phyloP scores from a whole-genome alignment of 2,888 invertebrate genomes.

The Drosophila heteroneura region DNA sequence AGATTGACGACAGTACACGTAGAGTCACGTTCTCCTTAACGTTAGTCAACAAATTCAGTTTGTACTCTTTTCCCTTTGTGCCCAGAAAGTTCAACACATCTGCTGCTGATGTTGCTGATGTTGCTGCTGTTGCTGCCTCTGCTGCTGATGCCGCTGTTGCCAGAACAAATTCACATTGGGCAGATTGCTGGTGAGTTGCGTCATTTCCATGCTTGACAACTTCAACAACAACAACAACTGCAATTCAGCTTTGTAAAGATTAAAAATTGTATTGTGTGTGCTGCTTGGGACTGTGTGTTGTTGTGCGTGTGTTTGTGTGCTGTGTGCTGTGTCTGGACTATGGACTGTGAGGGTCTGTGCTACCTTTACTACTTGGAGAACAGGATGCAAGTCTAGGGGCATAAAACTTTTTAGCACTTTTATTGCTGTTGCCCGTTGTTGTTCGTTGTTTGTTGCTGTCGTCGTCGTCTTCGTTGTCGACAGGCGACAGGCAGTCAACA shows the following conservation, averaged over 20 bases:
- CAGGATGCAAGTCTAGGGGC: slow-evolving; percentile 77
- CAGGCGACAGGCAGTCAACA: slow-evolving; percentile 60
- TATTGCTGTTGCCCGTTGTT: slow-evolving; percentile 54
- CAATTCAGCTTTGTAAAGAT: slow-evolving; percentile 67
- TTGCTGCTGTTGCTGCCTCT: not conserved
- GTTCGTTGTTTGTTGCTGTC: slow-evolving; percentile 37
- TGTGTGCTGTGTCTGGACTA: slow-evolving; percentile 1
- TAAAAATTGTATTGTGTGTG: slow-evolving; percentile 59
- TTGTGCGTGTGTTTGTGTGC: not conserved
- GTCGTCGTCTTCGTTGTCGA: slow-evolving; percentile 23
- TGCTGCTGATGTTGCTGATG: too few species aligned
- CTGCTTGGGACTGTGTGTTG: not conserved
- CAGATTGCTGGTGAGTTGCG: slow-evolving; percentile 47
- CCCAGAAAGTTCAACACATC: slow-evolving; percentile 3
- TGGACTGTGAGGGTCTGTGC: slow-evolving; percentile 10
- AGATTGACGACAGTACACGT: rapidly evolving
- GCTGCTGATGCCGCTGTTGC: slow-evolving; percentile 8
- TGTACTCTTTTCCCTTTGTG: not conserved
- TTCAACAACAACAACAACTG: slow-evolving; percentile 44
- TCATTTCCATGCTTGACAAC: slow-evolving; percentile 59
- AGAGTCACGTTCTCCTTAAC: not conserved
- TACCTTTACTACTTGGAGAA: slow-evolving; percentile 41
- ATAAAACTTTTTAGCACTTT: slow-evolving; percentile 79
- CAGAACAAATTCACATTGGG: slow-evolving; percentile 31
- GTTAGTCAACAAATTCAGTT: not conserved